A percentile compares a stretch with the other conserved stretches of the same genome.
phyloP scores from a whole-genome alignment of 1,140 invertebrate genomes.

The Tetranychus cinnabarinus region DNA sequence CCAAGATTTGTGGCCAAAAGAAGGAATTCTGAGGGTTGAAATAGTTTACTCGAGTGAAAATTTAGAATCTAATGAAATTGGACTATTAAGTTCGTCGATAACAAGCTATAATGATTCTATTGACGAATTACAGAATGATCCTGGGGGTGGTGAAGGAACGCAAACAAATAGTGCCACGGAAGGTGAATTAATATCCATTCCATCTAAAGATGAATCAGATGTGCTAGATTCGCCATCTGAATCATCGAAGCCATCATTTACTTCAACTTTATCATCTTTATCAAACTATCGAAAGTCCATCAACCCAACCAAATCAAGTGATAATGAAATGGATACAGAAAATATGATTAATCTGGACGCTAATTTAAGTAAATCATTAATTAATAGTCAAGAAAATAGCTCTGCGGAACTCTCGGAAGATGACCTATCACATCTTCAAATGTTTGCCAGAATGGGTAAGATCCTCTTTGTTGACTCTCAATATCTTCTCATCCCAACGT shows the following conservation, averaged over 20 bases:
- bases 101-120: too few relatives aligned
- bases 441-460: conserved; percentile 7
- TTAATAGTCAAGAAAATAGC: too few relatives aligned
- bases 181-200: background rate
- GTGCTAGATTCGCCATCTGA: background rate
- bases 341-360: too few relatives aligned
- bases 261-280: too few relatives aligned
- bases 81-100: background rate
- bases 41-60: conserved; percentile 34
- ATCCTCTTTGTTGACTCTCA: background rate
- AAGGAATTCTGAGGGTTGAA: conserved; percentile 88
- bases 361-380: too few relatives aligned
- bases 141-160: background rate
- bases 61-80: too few relatives aligned
- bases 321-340: too few relatives aligned
- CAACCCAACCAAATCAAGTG: too few relatives aligned
- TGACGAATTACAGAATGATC: background rate
- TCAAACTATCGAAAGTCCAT: too few relatives aligned
- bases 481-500: too few relatives aligned
- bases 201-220: background rate
- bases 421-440: conserved; percentile 7
- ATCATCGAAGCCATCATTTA: too few relatives aligned
- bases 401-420: background rate
- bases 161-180: background rate
- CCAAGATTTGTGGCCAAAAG: conserved; percentile 68